Conservation (phyloP, 2,888 invertebrate genomes). For the Dryobota labecula region DNA sequence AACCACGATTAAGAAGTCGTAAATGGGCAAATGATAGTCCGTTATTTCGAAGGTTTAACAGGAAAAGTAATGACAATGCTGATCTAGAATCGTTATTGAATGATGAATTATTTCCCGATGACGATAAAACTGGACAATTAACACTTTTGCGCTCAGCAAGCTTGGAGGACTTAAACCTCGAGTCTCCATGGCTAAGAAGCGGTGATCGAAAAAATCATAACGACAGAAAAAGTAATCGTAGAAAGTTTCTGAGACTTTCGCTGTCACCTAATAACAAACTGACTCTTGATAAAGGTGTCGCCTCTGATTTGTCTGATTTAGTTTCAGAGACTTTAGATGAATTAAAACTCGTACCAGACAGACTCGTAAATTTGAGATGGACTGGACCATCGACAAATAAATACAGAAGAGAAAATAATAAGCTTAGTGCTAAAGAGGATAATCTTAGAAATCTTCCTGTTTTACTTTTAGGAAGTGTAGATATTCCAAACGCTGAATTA, state of each 20-base stretch:
- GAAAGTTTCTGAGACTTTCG: constrained; percentile 4
- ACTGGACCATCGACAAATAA: not conserved
- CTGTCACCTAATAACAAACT: constrained; percentile 20
- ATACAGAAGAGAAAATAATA: not conserved
- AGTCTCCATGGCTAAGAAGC: constrained; percentile 9
- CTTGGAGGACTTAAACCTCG: constrained; percentile 13
- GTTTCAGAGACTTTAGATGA: constrained; percentile 9
- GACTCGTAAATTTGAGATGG: constrained; percentile 16
- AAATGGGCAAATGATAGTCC: not conserved
- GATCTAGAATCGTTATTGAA: not conserved
- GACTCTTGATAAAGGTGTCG: constrained; percentile 17
- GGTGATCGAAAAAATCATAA: not conserved
- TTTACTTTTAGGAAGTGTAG: constrained; percentile 1
- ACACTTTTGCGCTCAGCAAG: constrained; percentile 13
- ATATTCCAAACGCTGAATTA: constrained; percentile 15
- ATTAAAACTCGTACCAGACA: constrained; percentile 21
- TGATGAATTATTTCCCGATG: not conserved
- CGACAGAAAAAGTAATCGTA: constrained; percentile 12
- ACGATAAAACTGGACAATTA: constrained; percentile 2
- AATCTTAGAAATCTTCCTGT: not conserved
- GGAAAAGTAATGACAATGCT: not conserved
- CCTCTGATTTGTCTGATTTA: constrained; percentile 16
- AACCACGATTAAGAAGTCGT: not conserved
- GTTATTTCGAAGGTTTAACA: not conserved
- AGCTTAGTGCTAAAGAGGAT: not conserved